Percentiles rank a stretch among this genome's conserved stretches.
These are phyloP conservation scores for Octopus bimaculoides DNA, from an alignment of 1,140 invertebrate genomes.

Conservation along the genomic window DNA sequence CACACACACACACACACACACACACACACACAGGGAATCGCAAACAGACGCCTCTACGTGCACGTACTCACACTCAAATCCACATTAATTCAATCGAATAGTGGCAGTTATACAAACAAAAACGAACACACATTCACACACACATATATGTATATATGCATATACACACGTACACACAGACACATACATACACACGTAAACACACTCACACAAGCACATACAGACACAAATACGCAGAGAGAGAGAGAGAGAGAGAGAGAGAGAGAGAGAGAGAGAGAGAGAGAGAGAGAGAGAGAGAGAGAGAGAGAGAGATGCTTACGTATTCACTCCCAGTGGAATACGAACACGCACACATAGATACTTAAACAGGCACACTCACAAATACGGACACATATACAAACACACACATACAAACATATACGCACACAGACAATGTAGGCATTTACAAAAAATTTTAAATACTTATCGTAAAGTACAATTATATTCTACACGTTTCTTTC, in stretches of 20 bases:
- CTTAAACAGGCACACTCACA: no score
- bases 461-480: no score
- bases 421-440: no score
- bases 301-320: not conserved
- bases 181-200: not conserved
- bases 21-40: not conserved
- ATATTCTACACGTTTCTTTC: no score
- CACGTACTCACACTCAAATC: conserved; percentile 8
- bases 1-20: conserved; percentile 13
- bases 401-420: no score
- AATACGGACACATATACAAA: no score
- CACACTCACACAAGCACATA: not conserved
- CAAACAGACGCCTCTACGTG: not conserved
- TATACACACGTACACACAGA: not conserved
- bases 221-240: not conserved
- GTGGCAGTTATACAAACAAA: not conserved
- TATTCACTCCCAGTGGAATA: not conserved
- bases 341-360: no score
- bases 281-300: not conserved
- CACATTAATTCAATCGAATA: not conserved
- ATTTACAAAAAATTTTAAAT: no score
- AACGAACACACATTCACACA: not conserved
- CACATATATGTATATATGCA: not conserved
- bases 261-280: conserved; percentile 2
- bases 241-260: not conserved